Conservation (phyloP, 2,113 vertebrate species). For the Todiramphus saurophagus region DNA sequence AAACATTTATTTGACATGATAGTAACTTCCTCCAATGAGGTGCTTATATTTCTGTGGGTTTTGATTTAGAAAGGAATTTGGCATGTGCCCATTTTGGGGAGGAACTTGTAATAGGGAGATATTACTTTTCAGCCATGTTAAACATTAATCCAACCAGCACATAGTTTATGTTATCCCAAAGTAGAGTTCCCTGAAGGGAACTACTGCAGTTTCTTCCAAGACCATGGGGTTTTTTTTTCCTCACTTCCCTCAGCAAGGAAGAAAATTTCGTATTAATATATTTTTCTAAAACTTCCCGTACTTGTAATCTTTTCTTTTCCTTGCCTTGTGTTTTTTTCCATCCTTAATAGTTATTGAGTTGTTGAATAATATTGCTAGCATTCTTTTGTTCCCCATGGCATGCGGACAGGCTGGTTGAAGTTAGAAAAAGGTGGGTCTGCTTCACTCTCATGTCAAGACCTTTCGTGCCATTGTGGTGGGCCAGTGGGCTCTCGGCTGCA, state of each 20-base stretch:
- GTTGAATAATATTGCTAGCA: not conserved
- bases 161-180: slow-evolving; percentile 10
- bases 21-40: not conserved
- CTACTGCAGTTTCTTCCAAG: not conserved
- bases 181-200: slow-evolving; percentile 34
- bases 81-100: not conserved
- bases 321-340: not conserved
- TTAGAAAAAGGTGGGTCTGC: not conserved
- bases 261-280: not conserved
- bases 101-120: not conserved
- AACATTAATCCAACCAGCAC: slow-evolving; percentile 46
- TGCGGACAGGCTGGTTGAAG: not conserved
- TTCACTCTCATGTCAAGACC: not conserved
- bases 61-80: not conserved
- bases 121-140: slow-evolving; percentile 38
- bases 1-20: not conserved
- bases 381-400: not conserved
- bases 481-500: not conserved
- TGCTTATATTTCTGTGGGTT: not conserved
- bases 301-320: not conserved
- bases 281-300: not conserved
- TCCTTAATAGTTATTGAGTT: not conserved
- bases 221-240: not conserved
- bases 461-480: not conserved
- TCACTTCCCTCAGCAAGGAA: not conserved